These are phyloP conservation scores for Drosophila merina DNA, from an alignment of 2,888 invertebrate genomes.

Conservation along the genomic window DNA sequence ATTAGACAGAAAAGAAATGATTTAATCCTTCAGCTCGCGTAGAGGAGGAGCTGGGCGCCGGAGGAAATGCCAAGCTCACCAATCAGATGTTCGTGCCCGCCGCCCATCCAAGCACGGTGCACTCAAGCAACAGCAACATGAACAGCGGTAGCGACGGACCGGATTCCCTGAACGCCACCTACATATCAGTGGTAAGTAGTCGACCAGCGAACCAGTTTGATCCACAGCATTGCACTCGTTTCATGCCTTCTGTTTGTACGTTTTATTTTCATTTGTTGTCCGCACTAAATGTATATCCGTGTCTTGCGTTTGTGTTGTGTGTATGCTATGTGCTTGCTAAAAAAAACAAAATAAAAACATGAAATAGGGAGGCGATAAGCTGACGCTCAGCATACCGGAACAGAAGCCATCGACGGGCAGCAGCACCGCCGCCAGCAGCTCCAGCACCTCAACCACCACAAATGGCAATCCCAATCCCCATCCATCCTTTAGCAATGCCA, in stretches of 20 bases:
- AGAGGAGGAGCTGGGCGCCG: conserved; percentile 85
- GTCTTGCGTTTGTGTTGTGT: conserved; percentile 43
- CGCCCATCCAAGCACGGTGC: conserved; percentile 81
- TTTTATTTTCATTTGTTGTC: conserved; percentile 60
- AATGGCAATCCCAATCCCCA: conserved; percentile 38
- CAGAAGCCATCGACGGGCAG: conserved; percentile 82
- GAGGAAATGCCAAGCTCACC: conserved; percentile 85
- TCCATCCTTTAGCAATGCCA: conserved; percentile 71
- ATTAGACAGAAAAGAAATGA: background rate
- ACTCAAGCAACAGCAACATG: conserved; percentile 55
- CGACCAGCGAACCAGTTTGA: conserved; percentile 59
- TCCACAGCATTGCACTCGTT: conserved; percentile 64
- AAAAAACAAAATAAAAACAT: conserved; percentile 44
- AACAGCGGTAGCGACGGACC: conserved; percentile 78
- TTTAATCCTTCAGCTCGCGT: conserved; percentile 85
- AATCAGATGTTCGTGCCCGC: conserved; percentile 86
- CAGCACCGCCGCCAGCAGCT: conserved; percentile 60
- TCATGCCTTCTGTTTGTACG: conserved; percentile 67
- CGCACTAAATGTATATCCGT: conserved; percentile 62
- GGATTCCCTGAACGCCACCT: conserved; percentile 87
- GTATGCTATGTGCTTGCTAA: conserved; percentile 39
- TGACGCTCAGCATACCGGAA: conserved; percentile 88
- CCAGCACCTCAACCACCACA: conserved; percentile 49
- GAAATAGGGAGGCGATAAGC: conserved; percentile 88
- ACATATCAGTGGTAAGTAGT: conserved; percentile 90